These are phyloP conservation scores for Oreotrochilus melanogaster DNA, from an alignment of 2,113 vertebrate species.

Conservation along the genomic window DNA sequence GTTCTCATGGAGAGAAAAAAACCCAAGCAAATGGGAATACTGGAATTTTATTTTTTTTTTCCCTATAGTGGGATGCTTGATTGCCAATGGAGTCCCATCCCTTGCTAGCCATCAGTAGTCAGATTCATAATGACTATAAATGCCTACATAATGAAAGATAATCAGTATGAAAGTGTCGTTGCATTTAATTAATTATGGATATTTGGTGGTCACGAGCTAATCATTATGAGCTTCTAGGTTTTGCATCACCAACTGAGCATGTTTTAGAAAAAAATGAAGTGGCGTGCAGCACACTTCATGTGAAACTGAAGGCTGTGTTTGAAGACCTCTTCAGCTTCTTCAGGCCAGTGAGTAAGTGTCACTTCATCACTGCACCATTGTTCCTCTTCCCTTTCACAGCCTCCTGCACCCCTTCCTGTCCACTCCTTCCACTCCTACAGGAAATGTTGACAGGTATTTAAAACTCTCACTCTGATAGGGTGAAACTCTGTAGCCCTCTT, in stretches of 20 bases:
- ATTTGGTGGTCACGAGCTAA: slow-evolving; percentile 57
- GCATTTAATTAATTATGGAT: slow-evolving; percentile 50
- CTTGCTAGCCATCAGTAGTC: slow-evolving; percentile 35
- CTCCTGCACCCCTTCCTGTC: not conserved
- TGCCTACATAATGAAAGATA: slow-evolving; percentile 40
- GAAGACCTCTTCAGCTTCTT: slow-evolving; percentile 20
- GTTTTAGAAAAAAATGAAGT: not conserved
- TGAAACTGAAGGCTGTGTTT: not conserved
- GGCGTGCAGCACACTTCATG: not conserved
- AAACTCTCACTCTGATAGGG: not conserved
- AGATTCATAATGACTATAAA: slow-evolving; percentile 35
- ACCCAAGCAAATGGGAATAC: not conserved
- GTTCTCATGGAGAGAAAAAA: not conserved
- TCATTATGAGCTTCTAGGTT: slow-evolving; percentile 26
- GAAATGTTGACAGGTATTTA: not conserved
- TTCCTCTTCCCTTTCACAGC: not conserved
- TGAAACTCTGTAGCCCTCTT: not conserved
- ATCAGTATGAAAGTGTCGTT: slow-evolving; percentile 50
- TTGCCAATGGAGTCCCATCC: not conserved
- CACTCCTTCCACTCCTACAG: not conserved
- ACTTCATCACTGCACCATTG: not conserved
- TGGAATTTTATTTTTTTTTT: not conserved
- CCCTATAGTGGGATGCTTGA: not conserved
- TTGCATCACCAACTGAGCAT: not conserved
- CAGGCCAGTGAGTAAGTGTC: slow-evolving; percentile 76